phyloP scores from a whole-genome alignment of 1,140 invertebrate species.

The Zaprionus davidi region DNA sequence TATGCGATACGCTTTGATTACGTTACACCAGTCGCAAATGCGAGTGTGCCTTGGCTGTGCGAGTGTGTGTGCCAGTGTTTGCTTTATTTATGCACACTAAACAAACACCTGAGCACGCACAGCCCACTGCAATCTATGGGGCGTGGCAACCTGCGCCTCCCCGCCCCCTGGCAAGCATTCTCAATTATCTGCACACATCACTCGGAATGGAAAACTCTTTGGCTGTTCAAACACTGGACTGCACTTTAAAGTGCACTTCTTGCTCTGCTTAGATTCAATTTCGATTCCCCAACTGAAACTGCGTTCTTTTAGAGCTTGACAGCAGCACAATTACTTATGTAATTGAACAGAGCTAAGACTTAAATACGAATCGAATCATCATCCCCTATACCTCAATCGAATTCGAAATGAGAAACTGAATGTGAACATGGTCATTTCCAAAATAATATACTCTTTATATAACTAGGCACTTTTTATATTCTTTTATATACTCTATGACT shows the following conservation, averaged over 20 bases:
- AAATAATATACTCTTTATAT: too few relatives aligned
- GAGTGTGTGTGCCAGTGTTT: constrained; percentile 46
- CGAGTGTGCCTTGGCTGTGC: constrained; percentile 17
- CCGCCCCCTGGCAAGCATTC: constrained; percentile 45
- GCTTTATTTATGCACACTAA: constrained; percentile 72
- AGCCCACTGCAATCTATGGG: background rate
- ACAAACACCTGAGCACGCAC: constrained; percentile 61
- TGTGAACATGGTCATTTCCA: too few relatives aligned
- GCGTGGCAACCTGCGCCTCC: background rate
- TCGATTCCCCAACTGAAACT: background rate
- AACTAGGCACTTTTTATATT: too few relatives aligned
- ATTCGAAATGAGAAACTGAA: too few relatives aligned
- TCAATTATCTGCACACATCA: constrained; percentile 58
- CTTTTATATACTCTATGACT: too few relatives aligned
- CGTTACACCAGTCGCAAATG: constrained; percentile 38
- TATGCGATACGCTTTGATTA: constrained; percentile 73
- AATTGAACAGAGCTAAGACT: background rate
- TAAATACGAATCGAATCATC: constrained; percentile 44
- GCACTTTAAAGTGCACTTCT: background rate
- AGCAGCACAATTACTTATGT: background rate
- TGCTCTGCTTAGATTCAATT: background rate
- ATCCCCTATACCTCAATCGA: too few relatives aligned
- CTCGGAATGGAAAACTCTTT: constrained; percentile 16
- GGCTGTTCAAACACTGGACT: constrained; percentile 22
- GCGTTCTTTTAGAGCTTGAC: background rate